Evolutionary conservation across 2,113 vertebrate genomes (phyloP), one percentile per base, ranked within the genome.

Genomic region (Cnemophilus loriae): DNA sequence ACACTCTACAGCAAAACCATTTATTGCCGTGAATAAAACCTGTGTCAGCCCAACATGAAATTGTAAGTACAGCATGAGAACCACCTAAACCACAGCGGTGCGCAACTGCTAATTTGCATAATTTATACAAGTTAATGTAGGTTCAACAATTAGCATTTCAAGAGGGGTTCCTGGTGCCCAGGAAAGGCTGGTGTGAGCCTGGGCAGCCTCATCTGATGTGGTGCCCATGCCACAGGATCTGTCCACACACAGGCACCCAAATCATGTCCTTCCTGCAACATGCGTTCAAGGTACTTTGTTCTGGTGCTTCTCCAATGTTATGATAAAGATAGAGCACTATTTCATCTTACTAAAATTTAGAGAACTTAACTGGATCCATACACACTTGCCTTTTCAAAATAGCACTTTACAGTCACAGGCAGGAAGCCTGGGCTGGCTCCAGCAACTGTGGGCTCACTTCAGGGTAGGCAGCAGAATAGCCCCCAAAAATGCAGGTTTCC

Each of bases 91-190:
- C 91, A 94, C 91, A 96, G 95, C 18, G 5, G 84, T 78, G 74
- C 1, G 8, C 95, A 95, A 97, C 91, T 93, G 96, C 90, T 92
- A 70, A 94, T 98, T 84, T 95, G 85, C 93, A 97, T 98, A 97
- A 98, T 96, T 96, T 97, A 98, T 89, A 97, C 96, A 97, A 96
- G 97, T 97, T 93, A 94, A 98, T 91, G 94, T 91, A 94, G 94
- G 93, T 92, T 93, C 61, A 64, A 86, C 96, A 94, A 98, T 98
- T 94, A 96, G 64, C 91, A 96, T 97, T 97, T 97, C 83, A 65
- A 87, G 94, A 95, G 84, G 89, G 89, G 91, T 96, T 97, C 92
- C 84, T 95, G 90, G 81, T 95, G 96, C 96, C 95, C 90, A 91
- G 92, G 94, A 92, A 97, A 97, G 84, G 95, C 69, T 56, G 91